Conservation (phyloP, 2,888 invertebrate species). For the Meghimatium bilineatum region DNA sequence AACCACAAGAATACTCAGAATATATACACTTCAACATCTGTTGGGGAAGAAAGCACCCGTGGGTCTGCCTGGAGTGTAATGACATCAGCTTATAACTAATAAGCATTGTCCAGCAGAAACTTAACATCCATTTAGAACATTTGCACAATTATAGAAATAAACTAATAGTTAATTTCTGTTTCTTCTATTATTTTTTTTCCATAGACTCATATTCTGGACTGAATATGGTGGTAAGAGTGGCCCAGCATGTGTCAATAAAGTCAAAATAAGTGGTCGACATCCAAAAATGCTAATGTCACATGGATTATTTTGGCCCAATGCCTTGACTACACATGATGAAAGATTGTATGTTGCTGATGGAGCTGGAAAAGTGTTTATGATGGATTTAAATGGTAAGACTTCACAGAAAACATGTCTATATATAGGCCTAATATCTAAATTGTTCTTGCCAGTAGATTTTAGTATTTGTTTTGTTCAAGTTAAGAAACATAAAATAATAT, state of each 20-base stretch:
- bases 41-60: no score
- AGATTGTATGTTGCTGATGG: constrained; percentile 65
- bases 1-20: no score
- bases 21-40: no score
- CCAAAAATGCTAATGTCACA: constrained; percentile 57
- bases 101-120: no score
- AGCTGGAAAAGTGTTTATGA: constrained; percentile 61
- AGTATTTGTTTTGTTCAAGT: no score
- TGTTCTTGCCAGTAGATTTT: no score
- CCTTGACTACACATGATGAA: constrained; percentile 60
- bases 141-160: not conserved
- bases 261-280: constrained; percentile 60
- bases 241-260: constrained; percentile 57
- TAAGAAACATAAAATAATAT: no score
- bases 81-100: no score
- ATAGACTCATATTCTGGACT: constrained; percentile 68
- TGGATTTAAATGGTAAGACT: constrained; percentile 63
- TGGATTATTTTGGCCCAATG: constrained; percentile 64
- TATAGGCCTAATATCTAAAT: no score
- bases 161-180: not conserved
- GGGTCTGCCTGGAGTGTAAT: no score
- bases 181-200: constrained; percentile 7
- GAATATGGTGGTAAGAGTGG: constrained; percentile 61
- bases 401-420: not conserved
- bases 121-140: no score